Conservation (phyloP, 1,140 invertebrate genomes). For the Anoplolepis gracilipes region DNA sequence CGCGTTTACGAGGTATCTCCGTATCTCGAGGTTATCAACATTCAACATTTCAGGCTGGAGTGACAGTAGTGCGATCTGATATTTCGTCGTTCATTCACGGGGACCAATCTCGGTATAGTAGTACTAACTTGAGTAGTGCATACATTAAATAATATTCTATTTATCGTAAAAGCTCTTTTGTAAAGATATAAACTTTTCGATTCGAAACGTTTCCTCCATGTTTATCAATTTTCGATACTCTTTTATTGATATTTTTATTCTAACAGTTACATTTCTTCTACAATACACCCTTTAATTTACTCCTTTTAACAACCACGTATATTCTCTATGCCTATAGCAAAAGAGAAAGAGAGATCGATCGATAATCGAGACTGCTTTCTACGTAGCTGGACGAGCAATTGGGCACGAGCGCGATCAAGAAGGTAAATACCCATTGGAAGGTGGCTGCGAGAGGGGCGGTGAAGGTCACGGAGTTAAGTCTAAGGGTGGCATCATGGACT, state of each 20-base stretch:
- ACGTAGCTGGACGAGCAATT: slow-evolving; percentile 83
- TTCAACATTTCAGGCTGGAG: neutral
- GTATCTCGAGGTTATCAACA: slow-evolving; percentile 36
- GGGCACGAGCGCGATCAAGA: slow-evolving; percentile 82
- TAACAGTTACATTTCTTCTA: neutral
- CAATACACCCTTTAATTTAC: neutral
- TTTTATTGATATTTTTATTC: neutral
- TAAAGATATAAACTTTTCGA: neutral
- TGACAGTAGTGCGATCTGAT: slow-evolving; percentile 9
- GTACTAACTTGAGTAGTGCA: neutral
- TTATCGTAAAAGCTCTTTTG: neutral
- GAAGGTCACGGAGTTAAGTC: slow-evolving; percentile 81
- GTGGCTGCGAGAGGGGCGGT: slow-evolving; percentile 80
- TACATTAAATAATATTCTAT: neutral
- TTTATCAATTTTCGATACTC: neutral
- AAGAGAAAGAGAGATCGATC: neutral
- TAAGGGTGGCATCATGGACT: slow-evolving; percentile 89
- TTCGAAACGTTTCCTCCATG: neutral
- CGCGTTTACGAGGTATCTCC: neutral
- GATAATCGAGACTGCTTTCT: slow-evolving; percentile 52
- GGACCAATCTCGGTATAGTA: neutral
- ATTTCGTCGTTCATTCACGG: slow-evolving; percentile 37
- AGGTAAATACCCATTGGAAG: slow-evolving; percentile 80
- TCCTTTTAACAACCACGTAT: neutral
- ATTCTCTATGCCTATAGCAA: neutral